These are phyloP conservation scores for Nysson spinosus DNA, from an alignment of 2,888 invertebrate species.

Conservation along the genomic window DNA sequence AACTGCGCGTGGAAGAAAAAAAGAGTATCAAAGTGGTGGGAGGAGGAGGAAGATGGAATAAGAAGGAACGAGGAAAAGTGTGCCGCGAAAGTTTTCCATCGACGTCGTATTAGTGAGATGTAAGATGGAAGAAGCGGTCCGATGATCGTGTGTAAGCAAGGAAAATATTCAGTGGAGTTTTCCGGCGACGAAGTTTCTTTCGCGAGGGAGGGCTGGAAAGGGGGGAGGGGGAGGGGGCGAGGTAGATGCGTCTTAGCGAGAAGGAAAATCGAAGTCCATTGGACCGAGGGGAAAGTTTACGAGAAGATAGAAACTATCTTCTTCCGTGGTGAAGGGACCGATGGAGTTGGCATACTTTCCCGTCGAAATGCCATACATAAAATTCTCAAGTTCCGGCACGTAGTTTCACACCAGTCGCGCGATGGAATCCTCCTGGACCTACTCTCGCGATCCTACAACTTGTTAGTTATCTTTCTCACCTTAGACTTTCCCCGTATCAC, in stretches of 20 bases:
- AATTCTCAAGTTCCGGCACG: constrained; percentile 65
- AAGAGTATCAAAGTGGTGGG: background rate
- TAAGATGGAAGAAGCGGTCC: constrained; percentile 41
- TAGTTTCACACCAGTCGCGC: constrained; percentile 46
- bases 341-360: constrained; percentile 62
- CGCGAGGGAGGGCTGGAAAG: constrained; percentile 21
- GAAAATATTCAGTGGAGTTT: constrained; percentile 65
- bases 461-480: constrained; percentile 27
- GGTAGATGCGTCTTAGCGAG: constrained; percentile 8
- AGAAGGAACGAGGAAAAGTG: constrained; percentile 14
- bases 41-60: too few species aligned
- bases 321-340: constrained; percentile 50
- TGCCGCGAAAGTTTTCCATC: constrained; percentile 59
- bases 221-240: background rate
- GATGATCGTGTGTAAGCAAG: constrained; percentile 55
- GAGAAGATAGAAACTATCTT: constrained; percentile 66
- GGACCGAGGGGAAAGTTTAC: constrained; percentile 58
- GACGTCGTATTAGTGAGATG: constrained; percentile 58
- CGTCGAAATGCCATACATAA: constrained; percentile 68
- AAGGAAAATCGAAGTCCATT: constrained; percentile 28
- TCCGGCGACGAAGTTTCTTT: constrained; percentile 58
- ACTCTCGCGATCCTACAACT: constrained; percentile 44
- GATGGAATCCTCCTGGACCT: constrained; percentile 19
- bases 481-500: too few species aligned
- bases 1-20: too few species aligned